Conservation (phyloP, 1,140 invertebrate genomes). For the Brachionus rubens region DNA sequence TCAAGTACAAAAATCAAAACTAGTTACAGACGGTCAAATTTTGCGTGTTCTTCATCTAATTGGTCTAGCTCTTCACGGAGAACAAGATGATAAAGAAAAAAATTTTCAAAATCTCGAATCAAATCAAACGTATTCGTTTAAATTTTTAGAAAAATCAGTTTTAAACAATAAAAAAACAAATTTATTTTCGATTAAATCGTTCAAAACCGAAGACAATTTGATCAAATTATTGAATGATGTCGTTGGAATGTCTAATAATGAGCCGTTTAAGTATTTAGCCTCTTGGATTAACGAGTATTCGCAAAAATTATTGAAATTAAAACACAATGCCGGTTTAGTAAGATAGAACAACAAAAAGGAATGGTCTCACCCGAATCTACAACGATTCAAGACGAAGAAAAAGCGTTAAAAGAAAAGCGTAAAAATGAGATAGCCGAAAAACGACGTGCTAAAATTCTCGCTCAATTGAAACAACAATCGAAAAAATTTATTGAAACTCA, state of each 20-base stretch:
- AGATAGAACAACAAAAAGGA: conserved; percentile 1
- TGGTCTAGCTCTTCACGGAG: conserved; percentile 67
- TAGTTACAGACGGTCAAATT: conserved; percentile 60
- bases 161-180: conserved; percentile 15
- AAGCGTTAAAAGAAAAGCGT: conserved; percentile 66
- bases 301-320: conserved; percentile 29
- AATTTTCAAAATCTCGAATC: conserved; percentile 8
- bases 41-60: conserved; percentile 65
- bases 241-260: not conserved
- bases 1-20: conserved; percentile 61
- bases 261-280: not conserved
- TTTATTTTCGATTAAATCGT: conserved; percentile 21
- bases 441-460: conserved; percentile 80
- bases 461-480: conserved; percentile 86
- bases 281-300: conserved; percentile 27
- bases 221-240: not conserved
- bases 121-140: conserved; percentile 8
- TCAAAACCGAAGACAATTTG: conserved; percentile 32
- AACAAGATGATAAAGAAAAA: conserved; percentile 36
- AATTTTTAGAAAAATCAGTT: conserved; percentile 42
- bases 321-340: no score
- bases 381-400: conserved; percentile 61
- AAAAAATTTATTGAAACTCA: conserved; percentile 90
- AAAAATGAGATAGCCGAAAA: conserved; percentile 74
- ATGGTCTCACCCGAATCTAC: not conserved